Evolutionary conservation across 1,140 invertebrate genomes (phyloP).

Genomic region (Nomia melanderi): DNA sequence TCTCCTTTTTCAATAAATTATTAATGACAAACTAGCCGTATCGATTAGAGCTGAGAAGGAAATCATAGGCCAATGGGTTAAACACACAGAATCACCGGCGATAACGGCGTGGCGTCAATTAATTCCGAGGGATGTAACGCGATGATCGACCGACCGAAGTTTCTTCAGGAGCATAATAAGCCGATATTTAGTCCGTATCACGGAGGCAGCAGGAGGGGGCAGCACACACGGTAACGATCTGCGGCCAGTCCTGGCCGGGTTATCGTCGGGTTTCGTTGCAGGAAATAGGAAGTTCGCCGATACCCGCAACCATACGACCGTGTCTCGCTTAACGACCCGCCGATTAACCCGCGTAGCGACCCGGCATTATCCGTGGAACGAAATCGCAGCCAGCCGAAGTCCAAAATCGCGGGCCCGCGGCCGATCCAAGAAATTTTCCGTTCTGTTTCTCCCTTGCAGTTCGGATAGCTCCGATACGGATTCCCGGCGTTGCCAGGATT

Average conservation of each 20-base stretch:
- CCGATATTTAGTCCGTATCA: slow-evolving; percentile 16
- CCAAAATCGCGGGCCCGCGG: background rate
- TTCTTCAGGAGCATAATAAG: slow-evolving; percentile 2
- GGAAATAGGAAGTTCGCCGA: slow-evolving; percentile 37
- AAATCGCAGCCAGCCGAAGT: background rate
- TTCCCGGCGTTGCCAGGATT: slow-evolving; percentile 28
- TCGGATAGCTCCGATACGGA: background rate
- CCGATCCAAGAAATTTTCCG: slow-evolving; percentile 33
- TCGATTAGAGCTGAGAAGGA: too few species aligned
- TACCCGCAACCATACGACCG: slow-evolving; percentile 21
- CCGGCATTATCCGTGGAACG: slow-evolving; percentile 16
- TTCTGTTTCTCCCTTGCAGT: slow-evolving; percentile 18
- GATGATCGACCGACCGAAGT: background rate
- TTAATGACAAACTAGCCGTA: too few species aligned
- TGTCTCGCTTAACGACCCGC: background rate
- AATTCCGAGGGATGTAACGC: too few species aligned
- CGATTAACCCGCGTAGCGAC: slow-evolving; percentile 17
- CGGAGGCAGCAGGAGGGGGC: background rate
- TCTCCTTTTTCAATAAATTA: too few species aligned
- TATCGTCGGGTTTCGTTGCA: slow-evolving; percentile 11
- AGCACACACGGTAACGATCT: too few species aligned
- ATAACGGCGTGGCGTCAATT: too few species aligned
- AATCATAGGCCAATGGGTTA: too few species aligned
- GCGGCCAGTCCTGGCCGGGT: background rate
- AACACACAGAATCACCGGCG: too few species aligned